Conservation (phyloP, 2,113 vertebrate species). For the Cepphus grylle region DNA sequence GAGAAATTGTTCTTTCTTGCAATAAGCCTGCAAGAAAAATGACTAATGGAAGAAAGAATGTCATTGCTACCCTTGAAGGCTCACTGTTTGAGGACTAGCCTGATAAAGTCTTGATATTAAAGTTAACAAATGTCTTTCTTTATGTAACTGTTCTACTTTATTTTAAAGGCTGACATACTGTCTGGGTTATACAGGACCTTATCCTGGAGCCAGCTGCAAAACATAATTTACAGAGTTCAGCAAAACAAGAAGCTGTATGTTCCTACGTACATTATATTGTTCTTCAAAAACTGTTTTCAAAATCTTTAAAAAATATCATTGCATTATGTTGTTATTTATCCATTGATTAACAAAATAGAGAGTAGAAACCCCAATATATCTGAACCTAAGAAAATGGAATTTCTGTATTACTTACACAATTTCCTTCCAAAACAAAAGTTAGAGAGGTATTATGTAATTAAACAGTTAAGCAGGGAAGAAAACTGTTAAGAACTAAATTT, state of each 20-base stretch:
- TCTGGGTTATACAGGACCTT: background rate
- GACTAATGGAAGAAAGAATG: background rate
- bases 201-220: background rate
- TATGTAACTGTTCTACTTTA: background rate
- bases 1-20: background rate
- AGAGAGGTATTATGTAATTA: background rate
- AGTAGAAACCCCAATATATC: background rate
- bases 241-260: background rate
- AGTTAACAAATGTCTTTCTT: conserved; percentile 9
- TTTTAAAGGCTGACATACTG: background rate
- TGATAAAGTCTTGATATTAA: background rate
- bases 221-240: background rate
- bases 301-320: background rate
- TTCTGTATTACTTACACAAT: background rate
- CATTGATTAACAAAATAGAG: background rate
- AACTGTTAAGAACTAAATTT: background rate
- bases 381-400: background rate
- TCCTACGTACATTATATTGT: fast-evolving
- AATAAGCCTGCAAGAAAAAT: background rate
- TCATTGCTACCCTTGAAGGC: background rate
- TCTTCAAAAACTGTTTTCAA: background rate
- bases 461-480: background rate
- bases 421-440: background rate
- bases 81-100: background rate
- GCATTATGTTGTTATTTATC: background rate